A percentile compares a stretch with the other conserved stretches of the same genome.
Conservation (phyloP, 1,140 invertebrate genomes). For the Aphaenogaster rudis region DNA sequence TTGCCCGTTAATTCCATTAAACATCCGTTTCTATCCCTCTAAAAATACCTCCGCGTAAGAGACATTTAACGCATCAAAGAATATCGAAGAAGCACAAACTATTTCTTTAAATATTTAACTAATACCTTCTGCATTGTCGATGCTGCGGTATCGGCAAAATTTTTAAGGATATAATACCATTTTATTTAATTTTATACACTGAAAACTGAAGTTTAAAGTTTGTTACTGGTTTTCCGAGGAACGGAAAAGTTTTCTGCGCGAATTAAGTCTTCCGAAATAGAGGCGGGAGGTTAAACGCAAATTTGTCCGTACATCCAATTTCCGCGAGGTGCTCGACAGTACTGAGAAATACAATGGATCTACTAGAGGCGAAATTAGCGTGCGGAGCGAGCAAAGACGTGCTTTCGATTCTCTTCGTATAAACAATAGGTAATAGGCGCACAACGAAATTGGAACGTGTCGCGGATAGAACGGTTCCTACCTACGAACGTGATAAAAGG, state of each 20-base stretch:
- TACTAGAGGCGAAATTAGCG: not conserved
- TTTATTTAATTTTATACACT: not conserved
- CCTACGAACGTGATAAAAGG: slow-evolving; percentile 28
- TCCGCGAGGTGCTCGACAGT: slow-evolving; percentile 17
- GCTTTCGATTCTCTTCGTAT: slow-evolving; percentile 48
- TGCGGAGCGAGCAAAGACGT: slow-evolving; percentile 47
- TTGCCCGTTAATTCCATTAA: not conserved
- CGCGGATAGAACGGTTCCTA: slow-evolving; percentile 27
- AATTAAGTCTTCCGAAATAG: slow-evolving; percentile 7
- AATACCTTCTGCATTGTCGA: not conserved
- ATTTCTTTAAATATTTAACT: not conserved
- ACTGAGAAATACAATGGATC: slow-evolving; percentile 39
- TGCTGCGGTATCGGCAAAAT: not conserved
- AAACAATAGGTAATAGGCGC: slow-evolving; percentile 59
- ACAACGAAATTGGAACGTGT: slow-evolving; percentile 50
- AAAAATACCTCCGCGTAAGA: not conserved
- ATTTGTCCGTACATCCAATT: slow-evolving; percentile 55
- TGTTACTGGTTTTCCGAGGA: not conserved
- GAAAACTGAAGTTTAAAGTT: not conserved
- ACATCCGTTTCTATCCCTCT: not conserved
- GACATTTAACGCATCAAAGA: not conserved
- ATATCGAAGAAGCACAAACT: not conserved
- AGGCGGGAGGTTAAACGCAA: slow-evolving; percentile 48
- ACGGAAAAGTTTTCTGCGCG: not conserved
- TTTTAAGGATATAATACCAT: not conserved